A percentile compares a stretch with the other conserved stretches of the same genome.
Evolutionary conservation across 1,140 invertebrate genomes (phyloP).

Genomic region (Eueides isabella): DNA sequence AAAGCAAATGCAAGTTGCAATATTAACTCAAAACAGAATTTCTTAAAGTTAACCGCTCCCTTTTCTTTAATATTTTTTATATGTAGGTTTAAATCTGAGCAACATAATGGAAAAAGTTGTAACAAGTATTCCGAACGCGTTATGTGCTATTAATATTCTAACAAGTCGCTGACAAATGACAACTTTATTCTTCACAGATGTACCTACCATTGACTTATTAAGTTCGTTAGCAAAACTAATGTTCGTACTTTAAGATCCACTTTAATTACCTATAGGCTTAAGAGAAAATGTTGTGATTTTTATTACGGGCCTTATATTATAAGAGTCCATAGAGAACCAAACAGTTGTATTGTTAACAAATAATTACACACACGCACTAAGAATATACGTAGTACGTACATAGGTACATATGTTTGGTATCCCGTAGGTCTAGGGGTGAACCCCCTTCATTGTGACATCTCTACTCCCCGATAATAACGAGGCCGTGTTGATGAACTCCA

Average conservation of each 20-base stretch:
- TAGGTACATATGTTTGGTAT: constrained; percentile 16
- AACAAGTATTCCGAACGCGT: constrained; percentile 77
- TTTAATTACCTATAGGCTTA: too few species aligned
- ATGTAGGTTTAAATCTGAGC: constrained; percentile 67
- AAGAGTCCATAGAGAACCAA: background rate
- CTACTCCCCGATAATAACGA: constrained; percentile 37
- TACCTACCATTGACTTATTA: background rate
- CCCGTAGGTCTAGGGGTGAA: constrained; percentile 21
- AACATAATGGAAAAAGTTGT: constrained; percentile 79
- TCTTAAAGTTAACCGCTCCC: constrained; percentile 44
- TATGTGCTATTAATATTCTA: constrained; percentile 78
- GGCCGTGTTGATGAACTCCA: constrained; percentile 40
- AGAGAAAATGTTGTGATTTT: background rate
- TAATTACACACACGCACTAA: constrained; percentile 12
- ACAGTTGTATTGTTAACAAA: constrained; percentile 20
- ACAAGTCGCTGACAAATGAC: constrained; percentile 52
- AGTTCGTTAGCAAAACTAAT: background rate
- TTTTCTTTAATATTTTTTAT: constrained; percentile 60
- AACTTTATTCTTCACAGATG: background rate
- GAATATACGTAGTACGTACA: background rate
- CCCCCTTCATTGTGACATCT: constrained; percentile 37
- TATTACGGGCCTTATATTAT: background rate
- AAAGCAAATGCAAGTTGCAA: background rate
- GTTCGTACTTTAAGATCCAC: background rate
- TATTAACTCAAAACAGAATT: constrained; percentile 1